Evolutionary conservation across 1,140 invertebrate species (phyloP), one percentile per base, ranked within the genome.

Genomic region (Eriosoma lanigerum): DNA sequence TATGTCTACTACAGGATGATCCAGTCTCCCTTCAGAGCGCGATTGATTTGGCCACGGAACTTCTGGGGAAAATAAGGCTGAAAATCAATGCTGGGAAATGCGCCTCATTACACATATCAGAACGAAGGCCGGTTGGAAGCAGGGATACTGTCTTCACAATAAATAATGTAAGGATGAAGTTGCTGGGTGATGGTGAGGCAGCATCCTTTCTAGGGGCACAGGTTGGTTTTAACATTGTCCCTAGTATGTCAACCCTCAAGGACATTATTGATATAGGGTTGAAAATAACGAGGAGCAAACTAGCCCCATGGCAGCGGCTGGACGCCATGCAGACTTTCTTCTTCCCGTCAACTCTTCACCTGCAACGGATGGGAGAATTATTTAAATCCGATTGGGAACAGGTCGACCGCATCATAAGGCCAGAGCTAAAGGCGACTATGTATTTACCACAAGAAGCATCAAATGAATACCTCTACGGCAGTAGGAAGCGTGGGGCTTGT

Each of bases 11-110:
- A 0, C 29, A 15, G 9, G 8, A 44, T 26, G 2, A 0, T 1
- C 6, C 56, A 1, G 12, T 0, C 0, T 3, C 3, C 0, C 56
- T 15, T 3, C 24, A 58, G 1, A 0, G 0, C 1, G 0, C 0
- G 0, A 12, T 44, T 9, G 8, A 21, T 6, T 0, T 0, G 10
- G 21, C 21, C 1, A 0, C 1, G 0, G 0, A 12, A 0, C 0
- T 3, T 2, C 8, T 10, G 19, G 10, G 17, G 1, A 38, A 0
- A 13, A 1, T 64, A 0, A 26, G 26, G 9, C 13, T 64, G 12
- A 1, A n/a, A 3, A 15, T 66, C 0, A 66, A 66, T 3, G 29
- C 19, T 0, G 4, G 9, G 6, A 66, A 66, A 38, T 66, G 62
- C 8, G 29, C 29, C 5, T 8, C 62, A 0, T 0, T 66, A 4